Evolutionary conservation across 2,888 invertebrate genomes (phyloP).

Genomic region (Chymomyza amoena): DNA sequence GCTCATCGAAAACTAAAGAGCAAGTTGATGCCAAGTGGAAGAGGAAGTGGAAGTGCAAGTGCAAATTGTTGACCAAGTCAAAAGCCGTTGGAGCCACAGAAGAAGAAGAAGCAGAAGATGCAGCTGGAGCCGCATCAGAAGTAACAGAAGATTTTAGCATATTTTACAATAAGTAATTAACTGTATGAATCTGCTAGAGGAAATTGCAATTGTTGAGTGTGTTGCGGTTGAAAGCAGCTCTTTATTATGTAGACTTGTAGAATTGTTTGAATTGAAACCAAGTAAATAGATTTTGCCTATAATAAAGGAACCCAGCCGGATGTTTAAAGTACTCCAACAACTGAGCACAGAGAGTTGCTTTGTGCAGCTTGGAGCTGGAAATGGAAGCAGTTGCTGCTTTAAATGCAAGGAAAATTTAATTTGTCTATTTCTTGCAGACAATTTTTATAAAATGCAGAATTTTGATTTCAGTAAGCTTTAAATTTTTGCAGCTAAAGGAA

Average conservation of each 20-base stretch:
- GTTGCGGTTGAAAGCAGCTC: not conserved
- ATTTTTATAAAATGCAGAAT: not conserved
- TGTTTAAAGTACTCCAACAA: not conserved
- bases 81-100: not conserved
- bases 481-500: no score
- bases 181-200: not conserved
- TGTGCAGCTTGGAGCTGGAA: not conserved
- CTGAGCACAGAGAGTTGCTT: not conserved
- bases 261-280: not conserved
- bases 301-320: not conserved
- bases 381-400: no score
- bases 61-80: not conserved
- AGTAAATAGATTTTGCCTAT: not conserved
- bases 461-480: no score
- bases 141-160: constrained; percentile 31
- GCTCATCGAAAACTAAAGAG: constrained; percentile 59
- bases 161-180: constrained; percentile 25
- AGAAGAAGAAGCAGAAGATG: not conserved
- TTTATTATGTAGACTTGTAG: not conserved
- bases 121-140: not conserved
- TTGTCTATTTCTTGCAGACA: not conserved
- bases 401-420: no score
- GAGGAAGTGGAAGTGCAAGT: not conserved
- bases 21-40: constrained; percentile 22
- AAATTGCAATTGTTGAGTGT: not conserved